Evolutionary conservation across 2,888 invertebrate species (phyloP).

Genomic region (Agonopterix alstromeriana): DNA sequence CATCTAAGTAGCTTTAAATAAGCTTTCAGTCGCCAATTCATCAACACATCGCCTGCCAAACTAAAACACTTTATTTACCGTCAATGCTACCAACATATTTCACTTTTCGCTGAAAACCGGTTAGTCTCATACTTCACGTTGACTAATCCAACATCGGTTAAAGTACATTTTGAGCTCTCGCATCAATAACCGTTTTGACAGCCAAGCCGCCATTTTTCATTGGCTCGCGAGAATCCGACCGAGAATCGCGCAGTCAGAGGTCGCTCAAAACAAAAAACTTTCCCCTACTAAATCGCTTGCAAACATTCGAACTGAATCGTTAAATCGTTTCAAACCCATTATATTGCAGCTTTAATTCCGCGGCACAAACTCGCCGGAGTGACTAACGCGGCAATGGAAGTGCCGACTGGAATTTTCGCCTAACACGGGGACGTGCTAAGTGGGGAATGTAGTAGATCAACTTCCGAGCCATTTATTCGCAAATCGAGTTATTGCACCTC

Average conservation of each 20-base stretch:
- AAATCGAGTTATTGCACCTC: constrained; percentile 73
- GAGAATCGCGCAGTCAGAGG: constrained; percentile 51
- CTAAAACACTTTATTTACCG: constrained; percentile 5
- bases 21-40: too few species aligned
- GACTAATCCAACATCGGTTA: constrained; percentile 55
- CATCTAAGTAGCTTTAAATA: too few species aligned
- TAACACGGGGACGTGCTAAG: constrained; percentile 29
- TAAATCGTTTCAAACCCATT: constrained; percentile 40
- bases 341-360: constrained; percentile 55
- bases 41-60: too few species aligned
- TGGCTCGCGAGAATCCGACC: constrained; percentile 32
- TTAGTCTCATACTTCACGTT: constrained; percentile 20
- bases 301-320: constrained; percentile 45
- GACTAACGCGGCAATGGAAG: constrained; percentile 55
- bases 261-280: constrained; percentile 56
- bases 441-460: constrained; percentile 52
- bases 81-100: constrained; percentile 6
- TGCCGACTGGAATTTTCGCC: constrained; percentile 39
- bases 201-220: constrained; percentile 68
- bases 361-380: constrained; percentile 33
- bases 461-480: constrained; percentile 70
- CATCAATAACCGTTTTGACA: constrained; percentile 72
- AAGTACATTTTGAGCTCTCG: constrained; percentile 53
- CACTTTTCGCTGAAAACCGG: constrained; percentile 10
- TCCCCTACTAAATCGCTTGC: constrained; percentile 34